A percentile compares a stretch with the other conserved stretches of the same genome.
phyloP scores from a whole-genome alignment of 2,113 vertebrate species.

The Malurus melanocephalus region DNA sequence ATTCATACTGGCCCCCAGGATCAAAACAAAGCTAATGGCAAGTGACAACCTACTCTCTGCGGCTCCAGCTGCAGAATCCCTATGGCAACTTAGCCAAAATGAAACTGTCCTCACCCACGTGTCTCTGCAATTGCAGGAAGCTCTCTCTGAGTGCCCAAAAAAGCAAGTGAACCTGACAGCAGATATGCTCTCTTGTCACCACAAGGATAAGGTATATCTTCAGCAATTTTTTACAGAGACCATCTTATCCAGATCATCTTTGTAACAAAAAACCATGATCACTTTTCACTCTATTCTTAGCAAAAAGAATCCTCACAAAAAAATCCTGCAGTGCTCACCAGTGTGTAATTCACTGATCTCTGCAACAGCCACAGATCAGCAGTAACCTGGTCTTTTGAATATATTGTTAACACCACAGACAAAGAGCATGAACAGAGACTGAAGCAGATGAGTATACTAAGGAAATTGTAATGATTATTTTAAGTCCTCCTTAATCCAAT shows the following conservation, averaged over 20 bases:
- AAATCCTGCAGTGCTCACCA: not conserved
- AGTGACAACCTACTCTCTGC: constrained; percentile 29
- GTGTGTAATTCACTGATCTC: not conserved
- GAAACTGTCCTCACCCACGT: constrained; percentile 12
- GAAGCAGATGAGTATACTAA: not conserved
- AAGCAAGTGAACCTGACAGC: constrained; percentile 7
- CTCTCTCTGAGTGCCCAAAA: not conserved
- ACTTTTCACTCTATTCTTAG: not conserved
- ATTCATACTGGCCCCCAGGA: not conserved
- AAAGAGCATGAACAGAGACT: not conserved
- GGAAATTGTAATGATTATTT: not conserved
- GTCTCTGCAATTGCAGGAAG: not conserved
- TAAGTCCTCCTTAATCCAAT: not conserved
- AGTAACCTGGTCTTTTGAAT: not conserved
- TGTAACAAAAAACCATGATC: not conserved
- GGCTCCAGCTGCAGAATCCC: constrained; percentile 42
- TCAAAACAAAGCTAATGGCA: constrained; percentile 34
- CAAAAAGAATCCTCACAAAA: not conserved
- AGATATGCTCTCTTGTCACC: not conserved
- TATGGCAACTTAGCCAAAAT: constrained; percentile 42
- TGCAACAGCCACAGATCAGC: not conserved
- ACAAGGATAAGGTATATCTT: not conserved
- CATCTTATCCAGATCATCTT: not conserved
- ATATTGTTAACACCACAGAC: not conserved
- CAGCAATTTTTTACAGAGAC: not conserved